These are phyloP conservation scores for Falco novaeseelandiae DNA, from an alignment of 2,797 vertebrate species.

Conservation along the genomic window DNA sequence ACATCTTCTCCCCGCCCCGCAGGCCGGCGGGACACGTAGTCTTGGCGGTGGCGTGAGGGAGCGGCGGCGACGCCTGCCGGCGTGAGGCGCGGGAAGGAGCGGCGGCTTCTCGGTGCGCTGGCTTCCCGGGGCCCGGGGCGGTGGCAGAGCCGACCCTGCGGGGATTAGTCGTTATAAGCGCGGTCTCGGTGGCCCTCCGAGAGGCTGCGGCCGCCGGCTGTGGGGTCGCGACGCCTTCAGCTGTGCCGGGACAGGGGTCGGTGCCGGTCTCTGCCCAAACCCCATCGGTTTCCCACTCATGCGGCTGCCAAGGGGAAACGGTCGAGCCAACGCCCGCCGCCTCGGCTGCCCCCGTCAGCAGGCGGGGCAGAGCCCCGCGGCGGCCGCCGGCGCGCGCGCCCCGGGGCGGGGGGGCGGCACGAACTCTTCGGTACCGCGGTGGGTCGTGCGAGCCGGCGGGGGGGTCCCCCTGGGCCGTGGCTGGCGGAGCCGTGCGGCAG, in stretches of 20 bases:
- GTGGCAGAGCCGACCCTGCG: background rate
- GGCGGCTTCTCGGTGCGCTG: background rate
- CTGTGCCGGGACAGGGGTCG: background rate
- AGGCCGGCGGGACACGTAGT: constrained; percentile 14
- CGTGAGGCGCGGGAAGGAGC: background rate
- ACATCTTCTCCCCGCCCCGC: background rate
- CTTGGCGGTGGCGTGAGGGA: too few species aligned
- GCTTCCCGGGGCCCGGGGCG: too few species aligned
- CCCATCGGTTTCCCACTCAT: too few species aligned
- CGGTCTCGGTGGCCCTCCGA: rapidly evolving
- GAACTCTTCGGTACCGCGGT: rapidly evolving
- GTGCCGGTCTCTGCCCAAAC: background rate
- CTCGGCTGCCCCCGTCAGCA: background rate
- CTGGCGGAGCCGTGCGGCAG: rapidly evolving
- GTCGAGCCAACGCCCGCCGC: background rate
- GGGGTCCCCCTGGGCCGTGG: rapidly evolving
- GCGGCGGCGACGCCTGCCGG: rapidly evolving
- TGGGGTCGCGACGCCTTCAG: background rate
- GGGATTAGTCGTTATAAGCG: background rate
- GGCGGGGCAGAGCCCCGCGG: background rate
- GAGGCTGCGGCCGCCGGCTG: background rate
- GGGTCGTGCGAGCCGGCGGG: rapidly evolving
- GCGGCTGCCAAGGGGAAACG: background rate
- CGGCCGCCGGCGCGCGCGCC: background rate
- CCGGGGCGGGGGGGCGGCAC: too few species aligned